Base-by-base conservation (phyloP, 1,140 invertebrate genomes). In the Aleiodes sp. region DNA sequence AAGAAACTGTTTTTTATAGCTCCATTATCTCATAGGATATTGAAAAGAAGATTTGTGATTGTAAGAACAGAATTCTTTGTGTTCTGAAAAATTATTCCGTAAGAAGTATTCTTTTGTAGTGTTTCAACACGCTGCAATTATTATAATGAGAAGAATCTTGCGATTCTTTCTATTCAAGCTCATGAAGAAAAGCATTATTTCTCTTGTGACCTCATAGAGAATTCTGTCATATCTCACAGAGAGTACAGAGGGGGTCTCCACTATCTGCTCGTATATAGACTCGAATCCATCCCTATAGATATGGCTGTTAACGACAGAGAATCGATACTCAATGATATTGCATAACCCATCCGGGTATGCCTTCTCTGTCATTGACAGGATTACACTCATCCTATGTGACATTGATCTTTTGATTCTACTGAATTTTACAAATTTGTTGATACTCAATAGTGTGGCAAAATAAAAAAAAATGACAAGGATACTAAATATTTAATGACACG, bases 281-380 rank as follows among this genome's bases (percentile, higher is more conserved):
- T n/a, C n/a, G n/a, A n/a, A n/a, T n/a, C n/a, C n/a, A n/a, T n/a
- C n/a, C n/a, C 2, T 16, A 43, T 43, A 9, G 19, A 24, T 16
- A 52, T 24, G 1, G 6, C 46, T 52, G 46, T 19, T 1, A 52
- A 2, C 46, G 16, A 52, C 46, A 52, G 46, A 21, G 19, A 52
- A 52, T 52, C 46, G 46, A 52, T 52, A 21, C 46, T 21, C 46
- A 52, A 52, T 52, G 46, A 52, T 52, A 52, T 52, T 52, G 46
- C 46, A 24, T 52, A 52, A 52, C 46, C 21, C 10, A 46, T 46
- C 8, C 46, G 26, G n/a, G n/a, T n/a, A 52, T 24, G 26, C 2
- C 39, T 16, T 16, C 41, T 16, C 41, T 52, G 46, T 52, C 46
- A 52, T 16, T 8, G 16, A 24, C 46, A 26, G 21, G 43, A 41